Base-by-base conservation (phyloP, 2,888 invertebrate species). In the Folsomia manolachei region DNA sequence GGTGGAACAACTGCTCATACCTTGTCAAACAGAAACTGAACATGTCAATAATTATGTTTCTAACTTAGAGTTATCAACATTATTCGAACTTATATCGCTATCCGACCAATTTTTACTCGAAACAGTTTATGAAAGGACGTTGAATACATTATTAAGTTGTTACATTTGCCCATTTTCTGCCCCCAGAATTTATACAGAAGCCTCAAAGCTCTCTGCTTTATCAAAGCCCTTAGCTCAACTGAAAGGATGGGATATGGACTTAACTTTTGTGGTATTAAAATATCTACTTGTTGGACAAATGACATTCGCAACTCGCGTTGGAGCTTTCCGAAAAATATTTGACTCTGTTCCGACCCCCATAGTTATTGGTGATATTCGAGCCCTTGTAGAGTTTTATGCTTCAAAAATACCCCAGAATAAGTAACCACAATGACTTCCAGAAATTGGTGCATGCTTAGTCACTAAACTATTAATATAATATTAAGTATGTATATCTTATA, bases 111-210 rank as follows among this genome's bases (percentile, higher is more conserved):
- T 74, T 69, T 27, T 78, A 2, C 52, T 78, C 4, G 74, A 72
- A 11, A 66, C 69, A 14, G 21, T 78, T 52, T 70, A 78, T 51
- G 74, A 74, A 65, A 63, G 70, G 64, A 71, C 76, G 24, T 27
- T 78, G 23, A 78, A 76, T 67, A 73, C 75, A 0, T 23, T 78
- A 11, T 64, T 78, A 11, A 65, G 68, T n/a, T 60, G 65, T 21
- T 78, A 75, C 27, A 63, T 78, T 19, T 78, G 78, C 27, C 78
- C 78, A 0, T 71, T 76, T 27, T 78, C 78, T 2, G 75, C 76
- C n/a, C 74, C 78, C 11, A 21, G 64, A 18, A 75, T 78, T 63
- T 78, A 78, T 62, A 60, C 60, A 9, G 71, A 76, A 65, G 73
- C 76, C 7, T 74, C 76, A 1, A 75, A 73, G 69, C 66, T 71